Conservation (phyloP, 30 jellyfish, hydroid and myxozoan species). For the Nemopilema nomurai region DNA sequence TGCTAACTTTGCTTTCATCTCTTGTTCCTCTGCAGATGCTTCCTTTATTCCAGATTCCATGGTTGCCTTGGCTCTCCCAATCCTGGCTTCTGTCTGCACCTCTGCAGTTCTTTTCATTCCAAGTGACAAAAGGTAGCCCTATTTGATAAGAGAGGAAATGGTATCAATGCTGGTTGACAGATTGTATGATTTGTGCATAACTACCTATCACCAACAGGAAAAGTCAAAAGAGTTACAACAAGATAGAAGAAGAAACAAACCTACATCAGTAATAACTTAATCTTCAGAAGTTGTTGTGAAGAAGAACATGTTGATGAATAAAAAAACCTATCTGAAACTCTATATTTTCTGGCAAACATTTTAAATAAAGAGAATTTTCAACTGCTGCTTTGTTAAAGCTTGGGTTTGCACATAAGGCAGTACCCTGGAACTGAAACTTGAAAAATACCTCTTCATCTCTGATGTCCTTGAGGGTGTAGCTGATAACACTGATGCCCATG, state of each 20-base stretch:
- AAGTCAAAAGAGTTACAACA: background rate
- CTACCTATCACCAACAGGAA: background rate
- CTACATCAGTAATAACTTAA: too few relatives aligned
- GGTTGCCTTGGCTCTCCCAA: conserved; percentile 87
- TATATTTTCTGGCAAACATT: too few relatives aligned
- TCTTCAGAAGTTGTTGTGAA: too few relatives aligned
- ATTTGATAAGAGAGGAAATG: background rate
- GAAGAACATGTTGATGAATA: too few relatives aligned
- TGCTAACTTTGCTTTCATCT: conserved; percentile 76
- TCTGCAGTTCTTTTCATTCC: conserved; percentile 92
- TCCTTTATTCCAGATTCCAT: conserved; percentile 97
- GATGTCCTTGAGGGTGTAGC: conserved; percentile 88
- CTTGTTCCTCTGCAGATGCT: conserved; percentile 90
- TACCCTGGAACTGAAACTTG: too few relatives aligned
- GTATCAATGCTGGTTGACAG: background rate
- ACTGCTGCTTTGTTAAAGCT: too few relatives aligned
- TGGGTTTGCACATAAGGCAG: too few relatives aligned
- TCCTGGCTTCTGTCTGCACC: conserved; percentile 93
- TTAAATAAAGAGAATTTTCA: too few relatives aligned
- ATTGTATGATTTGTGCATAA: background rate
- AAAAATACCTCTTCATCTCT: conserved; percentile 98
- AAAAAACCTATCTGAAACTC: too few relatives aligned
- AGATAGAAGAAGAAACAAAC: background rate
- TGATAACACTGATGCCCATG: conserved; percentile 96
- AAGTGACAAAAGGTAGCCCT: conserved; percentile 89